phyloP scores from a whole-genome alignment of 2,113 vertebrate genomes.

The Proteles cristata region DNA sequence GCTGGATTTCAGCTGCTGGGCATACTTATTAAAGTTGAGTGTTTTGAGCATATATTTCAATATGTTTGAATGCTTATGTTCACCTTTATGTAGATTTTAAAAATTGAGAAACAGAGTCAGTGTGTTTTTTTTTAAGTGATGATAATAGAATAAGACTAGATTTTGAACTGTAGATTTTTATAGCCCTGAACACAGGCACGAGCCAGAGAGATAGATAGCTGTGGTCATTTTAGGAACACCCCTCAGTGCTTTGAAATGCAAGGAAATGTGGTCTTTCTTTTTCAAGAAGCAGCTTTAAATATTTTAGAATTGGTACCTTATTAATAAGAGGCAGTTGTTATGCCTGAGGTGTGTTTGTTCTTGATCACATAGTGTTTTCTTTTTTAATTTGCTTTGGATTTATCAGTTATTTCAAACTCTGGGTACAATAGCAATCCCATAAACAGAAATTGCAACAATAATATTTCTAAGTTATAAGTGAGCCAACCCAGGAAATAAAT shows the following conservation, averaged over 20 bases:
- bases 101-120: not conserved
- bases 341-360: not conserved
- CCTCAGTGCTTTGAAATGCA: slow-evolving; percentile 2
- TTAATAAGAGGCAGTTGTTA: not conserved
- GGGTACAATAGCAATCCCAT: not conserved
- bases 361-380: not conserved
- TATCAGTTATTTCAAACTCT: slow-evolving; percentile 28
- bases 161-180: slow-evolving; percentile 16
- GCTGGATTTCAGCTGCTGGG: not conserved
- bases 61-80: not conserved
- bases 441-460: not conserved
- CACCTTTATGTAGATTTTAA: not conserved
- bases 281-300: not conserved
- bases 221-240: not conserved
- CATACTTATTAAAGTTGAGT: not conserved
- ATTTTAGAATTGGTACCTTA: slow-evolving; percentile 13
- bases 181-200: not conserved
- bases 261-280: not conserved
- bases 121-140: not conserved
- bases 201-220: not conserved
- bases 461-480: slow-evolving; percentile 19
- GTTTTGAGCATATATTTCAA: not conserved
- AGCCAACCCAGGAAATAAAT: slow-evolving; percentile 40
- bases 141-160: not conserved
- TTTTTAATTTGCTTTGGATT: slow-evolving; percentile 25